Percentiles rank a stretch among this genome's conserved stretches.
Evolutionary conservation across 2,113 vertebrate species (phyloP).

Genomic region (Scomber japonicus): DNA sequence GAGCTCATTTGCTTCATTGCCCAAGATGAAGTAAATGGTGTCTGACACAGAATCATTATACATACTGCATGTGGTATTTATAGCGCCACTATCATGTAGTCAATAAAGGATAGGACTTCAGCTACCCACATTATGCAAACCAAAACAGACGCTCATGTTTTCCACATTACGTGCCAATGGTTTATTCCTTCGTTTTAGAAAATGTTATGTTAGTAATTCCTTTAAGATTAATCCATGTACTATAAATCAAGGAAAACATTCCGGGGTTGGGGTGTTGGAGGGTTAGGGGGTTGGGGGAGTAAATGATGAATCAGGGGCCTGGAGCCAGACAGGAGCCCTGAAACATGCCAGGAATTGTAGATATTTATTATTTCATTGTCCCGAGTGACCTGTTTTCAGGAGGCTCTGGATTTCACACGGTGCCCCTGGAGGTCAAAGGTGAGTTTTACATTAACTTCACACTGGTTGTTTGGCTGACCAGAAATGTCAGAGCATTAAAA

Average conservation of each 20-base stretch:
- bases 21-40: conserved; percentile 17
- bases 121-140: not conserved
- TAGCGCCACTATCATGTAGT: not conserved
- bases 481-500: not conserved
- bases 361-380: conserved; percentile 60
- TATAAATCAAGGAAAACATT: not conserved
- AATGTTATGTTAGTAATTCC: not conserved
- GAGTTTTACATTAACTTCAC: conserved; percentile 8
- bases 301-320: conserved; percentile 13
- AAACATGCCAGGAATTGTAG: conserved; percentile 55
- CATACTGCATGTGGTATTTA: not conserved
- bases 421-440: conserved; percentile 31
- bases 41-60: not conserved
- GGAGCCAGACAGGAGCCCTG: conserved; percentile 38
- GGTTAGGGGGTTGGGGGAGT: not conserved
- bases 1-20: conserved; percentile 10
- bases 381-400: conserved; percentile 22
- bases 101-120: not conserved
- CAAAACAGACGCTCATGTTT: not conserved
- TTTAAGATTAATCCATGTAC: not conserved
- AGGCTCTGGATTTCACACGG: conserved; percentile 7
- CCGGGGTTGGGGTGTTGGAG: too few species aligned
- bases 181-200: not conserved
- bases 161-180: not conserved
- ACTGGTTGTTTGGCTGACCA: not conserved